A percentile compares a stretch with the other conserved stretches of the same genome.
Evolutionary conservation across 2,888 invertebrate genomes (phyloP).

Genomic region (Alitta virens): DNA sequence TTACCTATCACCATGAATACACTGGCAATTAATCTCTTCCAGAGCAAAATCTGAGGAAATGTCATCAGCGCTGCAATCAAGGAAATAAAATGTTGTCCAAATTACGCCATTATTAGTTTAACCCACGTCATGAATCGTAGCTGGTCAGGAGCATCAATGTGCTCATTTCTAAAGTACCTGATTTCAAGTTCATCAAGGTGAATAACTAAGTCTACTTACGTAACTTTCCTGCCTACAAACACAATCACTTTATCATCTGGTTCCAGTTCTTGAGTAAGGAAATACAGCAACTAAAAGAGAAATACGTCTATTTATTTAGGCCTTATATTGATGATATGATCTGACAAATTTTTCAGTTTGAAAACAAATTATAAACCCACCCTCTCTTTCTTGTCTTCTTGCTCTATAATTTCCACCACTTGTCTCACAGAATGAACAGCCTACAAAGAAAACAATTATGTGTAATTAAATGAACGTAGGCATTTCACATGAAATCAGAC

Average conservation of each 20-base stretch:
- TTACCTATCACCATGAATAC: conserved; percentile 79
- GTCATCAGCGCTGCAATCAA: conserved; percentile 67
- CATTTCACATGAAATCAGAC: no score
- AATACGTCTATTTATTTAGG: not conserved
- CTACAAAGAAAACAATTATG: no score
- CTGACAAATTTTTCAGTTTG: no score
- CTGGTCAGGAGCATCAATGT: no score
- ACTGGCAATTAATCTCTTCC: conserved; percentile 70
- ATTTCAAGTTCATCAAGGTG: no score
- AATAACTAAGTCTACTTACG: no score
- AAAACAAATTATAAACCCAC: conserved; percentile 54
- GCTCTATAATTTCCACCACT: conserved; percentile 71
- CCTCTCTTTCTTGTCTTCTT: conserved; percentile 69
- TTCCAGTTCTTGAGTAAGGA: conserved; percentile 69
- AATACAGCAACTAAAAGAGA: conserved; percentile 65
- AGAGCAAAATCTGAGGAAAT: conserved; percentile 76
- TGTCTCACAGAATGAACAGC: conserved; percentile 87
- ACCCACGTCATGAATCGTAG: not conserved
- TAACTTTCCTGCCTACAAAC: conserved; percentile 83
- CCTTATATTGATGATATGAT: no score
- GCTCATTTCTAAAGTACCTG: no score
- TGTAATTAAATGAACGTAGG: no score
- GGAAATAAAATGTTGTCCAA: not conserved
- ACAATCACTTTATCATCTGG: conserved; percentile 81
- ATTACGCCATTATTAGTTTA: not conserved